Conservation (phyloP, 2,797 vertebrate genomes). For the Etheostoma perlongum region DNA sequence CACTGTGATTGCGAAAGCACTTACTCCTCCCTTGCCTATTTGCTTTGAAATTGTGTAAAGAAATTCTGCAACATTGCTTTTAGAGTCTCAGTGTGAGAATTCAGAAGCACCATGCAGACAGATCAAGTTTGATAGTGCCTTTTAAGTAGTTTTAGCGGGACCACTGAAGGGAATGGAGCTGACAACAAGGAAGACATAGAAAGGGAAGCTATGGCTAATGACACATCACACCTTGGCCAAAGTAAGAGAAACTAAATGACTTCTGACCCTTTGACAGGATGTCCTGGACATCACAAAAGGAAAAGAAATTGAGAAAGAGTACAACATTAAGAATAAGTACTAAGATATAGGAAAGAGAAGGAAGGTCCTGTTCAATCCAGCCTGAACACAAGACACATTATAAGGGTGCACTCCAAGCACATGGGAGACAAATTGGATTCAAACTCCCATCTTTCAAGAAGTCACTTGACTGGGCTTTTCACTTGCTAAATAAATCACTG, state of each 20-base stretch:
- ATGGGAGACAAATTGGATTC: slow-evolving; percentile 77
- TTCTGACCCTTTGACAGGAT: slow-evolving; percentile 26
- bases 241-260: slow-evolving; percentile 30
- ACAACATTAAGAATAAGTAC: slow-evolving; percentile 60
- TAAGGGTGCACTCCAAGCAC: slow-evolving; percentile 65
- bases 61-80: slow-evolving; percentile 47
- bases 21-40: slow-evolving; percentile 43
- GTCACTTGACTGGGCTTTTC: slow-evolving; percentile 72
- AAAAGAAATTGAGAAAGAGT: slow-evolving; percentile 27
- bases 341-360: slow-evolving; percentile 40
- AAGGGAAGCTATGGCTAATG: slow-evolving; percentile 14
- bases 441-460: slow-evolving; percentile 75
- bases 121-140: slow-evolving; percentile 34
- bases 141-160: slow-evolving; percentile 8
- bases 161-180: not conserved
- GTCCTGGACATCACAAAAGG: slow-evolving; percentile 6
- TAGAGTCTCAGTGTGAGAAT: slow-evolving; percentile 28
- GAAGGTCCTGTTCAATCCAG: slow-evolving; percentile 66
- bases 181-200: not conserved
- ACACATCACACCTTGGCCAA: slow-evolving; percentile 29
- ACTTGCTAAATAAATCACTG: slow-evolving; percentile 73
- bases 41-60: slow-evolving; percentile 52
- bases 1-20: slow-evolving; percentile 55
- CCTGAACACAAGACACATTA: slow-evolving; percentile 68
- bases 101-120: slow-evolving; percentile 17